Evolutionary conservation across 2,888 invertebrate genomes (phyloP).

Genomic region (Physocephala rufipes): DNA sequence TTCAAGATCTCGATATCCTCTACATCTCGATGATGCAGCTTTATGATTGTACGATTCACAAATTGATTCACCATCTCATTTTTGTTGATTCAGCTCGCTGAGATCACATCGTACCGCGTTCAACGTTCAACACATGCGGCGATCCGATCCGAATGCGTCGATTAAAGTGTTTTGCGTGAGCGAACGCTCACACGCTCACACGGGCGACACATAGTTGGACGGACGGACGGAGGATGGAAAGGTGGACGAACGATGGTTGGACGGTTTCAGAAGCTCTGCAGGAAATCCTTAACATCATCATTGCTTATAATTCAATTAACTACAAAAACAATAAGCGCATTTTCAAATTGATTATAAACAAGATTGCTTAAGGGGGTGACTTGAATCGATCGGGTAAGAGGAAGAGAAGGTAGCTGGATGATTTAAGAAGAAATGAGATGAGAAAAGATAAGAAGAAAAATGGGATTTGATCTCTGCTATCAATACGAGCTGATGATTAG

Average conservation of each 20-base stretch:
- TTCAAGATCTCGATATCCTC: conserved; percentile 43
- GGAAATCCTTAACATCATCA: conserved; percentile 61
- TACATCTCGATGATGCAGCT: conserved; percentile 17
- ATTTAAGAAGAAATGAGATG: too few species aligned
- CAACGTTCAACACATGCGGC: background rate
- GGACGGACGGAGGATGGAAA: background rate
- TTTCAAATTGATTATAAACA: background rate
- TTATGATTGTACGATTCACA: conserved; percentile 44
- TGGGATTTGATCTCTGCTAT: background rate
- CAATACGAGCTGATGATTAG: too few species aligned
- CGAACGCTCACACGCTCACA: conserved; percentile 13
- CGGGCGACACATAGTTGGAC: conserved; percentile 28
- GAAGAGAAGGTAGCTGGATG: background rate
- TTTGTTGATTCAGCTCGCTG: conserved; percentile 33
- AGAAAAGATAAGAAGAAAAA: background rate
- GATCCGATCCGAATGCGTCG: background rate
- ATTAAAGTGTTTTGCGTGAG: background rate
- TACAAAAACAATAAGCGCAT: conserved; percentile 47
- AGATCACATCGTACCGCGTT: conserved; percentile 16
- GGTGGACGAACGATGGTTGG: background rate
- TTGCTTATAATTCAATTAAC: conserved; percentile 65
- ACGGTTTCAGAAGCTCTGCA: conserved; percentile 45
- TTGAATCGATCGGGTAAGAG: background rate
- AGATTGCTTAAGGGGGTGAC: background rate
- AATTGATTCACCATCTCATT: conserved; percentile 47